Base-by-base conservation (phyloP, 2,113 vertebrate genomes). In the Haemorhous mexicanus region DNA sequence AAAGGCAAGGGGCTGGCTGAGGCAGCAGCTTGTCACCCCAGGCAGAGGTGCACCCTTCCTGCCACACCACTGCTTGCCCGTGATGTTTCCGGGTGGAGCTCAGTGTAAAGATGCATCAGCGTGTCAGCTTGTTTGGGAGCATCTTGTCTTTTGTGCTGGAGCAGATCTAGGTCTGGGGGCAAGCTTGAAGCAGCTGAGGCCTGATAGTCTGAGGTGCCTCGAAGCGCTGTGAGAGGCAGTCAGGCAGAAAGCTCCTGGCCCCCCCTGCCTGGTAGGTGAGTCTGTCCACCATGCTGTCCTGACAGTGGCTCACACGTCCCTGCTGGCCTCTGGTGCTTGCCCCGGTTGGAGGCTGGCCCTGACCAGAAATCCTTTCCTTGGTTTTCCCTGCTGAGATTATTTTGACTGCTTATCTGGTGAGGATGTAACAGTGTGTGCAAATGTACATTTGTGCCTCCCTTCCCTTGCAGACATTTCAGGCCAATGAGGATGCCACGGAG, bases 401-500 rank as follows among this genome's bases (percentile, higher is more conserved):
- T 84, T 89, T 5, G 3, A 50, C 74, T 55, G 41, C 28, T 77
- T 50, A 61, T 61, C n/a, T 50, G 55, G 11, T 73, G 66, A 87
- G 39, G 24, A 61, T 2, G 2, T 92, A 70, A 84, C 27, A 1
- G 0, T 43, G 24, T 61, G 18, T 33, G 37, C 39, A 61, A 62
- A 46, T 33, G 24, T 46, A 24, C 39, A 62, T 91, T 81, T 92
- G 44, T 85, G 53, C 12, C 11, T 21, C 6, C 21, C 78, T 55
- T 72, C 5, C 12, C 23, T 91, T 91, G 13, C 93, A 99, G 99
- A 97, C 99, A 12, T 99, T 99, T 96, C 99, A 98, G 30, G 99
- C 98, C 94, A 99, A 99, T 24, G 96, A 95, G 0, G 99, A 99
- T 3, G 98, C 99, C 17, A 98, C 98, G 0, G 99, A 99, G 94